Evolutionary conservation across 2,113 vertebrate genomes (phyloP), one percentile per base, ranked within the genome.

Genomic region (Heloderma charlesbogerti): DNA sequence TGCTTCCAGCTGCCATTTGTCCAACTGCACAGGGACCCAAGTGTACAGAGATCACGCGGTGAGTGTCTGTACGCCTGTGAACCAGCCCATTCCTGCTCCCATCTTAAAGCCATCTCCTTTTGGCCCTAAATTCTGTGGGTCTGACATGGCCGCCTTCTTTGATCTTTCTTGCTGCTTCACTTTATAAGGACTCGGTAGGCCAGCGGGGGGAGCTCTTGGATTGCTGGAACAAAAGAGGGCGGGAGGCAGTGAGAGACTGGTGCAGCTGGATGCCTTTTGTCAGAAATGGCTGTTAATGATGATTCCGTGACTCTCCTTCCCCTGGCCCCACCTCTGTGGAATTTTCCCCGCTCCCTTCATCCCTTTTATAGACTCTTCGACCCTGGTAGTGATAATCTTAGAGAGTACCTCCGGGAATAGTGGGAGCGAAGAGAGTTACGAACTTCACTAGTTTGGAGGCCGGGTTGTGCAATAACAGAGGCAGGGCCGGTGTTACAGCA

Each of bases 201-300:
- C 96, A 37, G 95, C 60, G 95, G 97, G 93, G 96, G 97, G 97
- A 94, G 84, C 94, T 92, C 93, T 81, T 51, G 83, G 85, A 0
- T 92, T 94, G 92, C 89, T 4, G 5, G 29, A 67, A 77, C 16
- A 4, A 63, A 22, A 63, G 16, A 60, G 12, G 8, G 48, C 8
- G 48, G 8, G 81, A 1, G 1, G 0, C 22, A 22, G 79, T 0
- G 0, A 63, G 88, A 5, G 31, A 34, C 20, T 57, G 27, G 88
- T 0, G 82, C 31, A 74, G 85, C 92, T 88, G 85, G 86, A 91
- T 77, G 71, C 15, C 89, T 90, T 15, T 9, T 0, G 63, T 48
- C 92, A 5, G 45, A 69, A 67, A 3, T 85, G 92, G 72, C 91
- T 91, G 0, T 91, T 79, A 90, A 91, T 20, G 74, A 71, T 82